These are phyloP conservation scores for Dendrocincla fuliginosa DNA, from an alignment of 2,797 vertebrate genomes.

Conservation along the genomic window DNA sequence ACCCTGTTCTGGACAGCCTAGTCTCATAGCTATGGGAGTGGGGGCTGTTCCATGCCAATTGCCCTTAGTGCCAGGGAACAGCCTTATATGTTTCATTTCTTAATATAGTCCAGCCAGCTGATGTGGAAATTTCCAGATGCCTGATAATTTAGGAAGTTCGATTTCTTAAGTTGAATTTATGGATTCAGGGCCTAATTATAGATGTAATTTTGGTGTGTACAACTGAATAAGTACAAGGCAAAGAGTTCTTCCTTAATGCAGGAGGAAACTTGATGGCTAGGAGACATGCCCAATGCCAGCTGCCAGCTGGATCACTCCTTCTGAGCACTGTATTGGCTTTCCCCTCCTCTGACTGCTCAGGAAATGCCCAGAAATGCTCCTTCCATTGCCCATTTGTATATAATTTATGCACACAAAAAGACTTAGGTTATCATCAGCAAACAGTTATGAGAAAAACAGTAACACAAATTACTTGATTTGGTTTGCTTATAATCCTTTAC, in stretches of 20 bases:
- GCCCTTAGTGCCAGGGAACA: background rate
- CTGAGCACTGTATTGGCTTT: background rate
- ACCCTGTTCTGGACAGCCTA: background rate
- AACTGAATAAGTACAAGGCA: background rate
- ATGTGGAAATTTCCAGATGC: conserved; percentile 19
- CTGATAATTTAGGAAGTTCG: background rate
- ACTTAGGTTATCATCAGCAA: background rate
- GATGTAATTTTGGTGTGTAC: background rate
- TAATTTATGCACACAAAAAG: background rate
- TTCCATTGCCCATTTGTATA: background rate
- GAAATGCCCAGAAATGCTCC: background rate
- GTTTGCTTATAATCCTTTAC: background rate
- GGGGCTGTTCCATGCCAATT: background rate
- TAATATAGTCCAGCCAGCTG: background rate
- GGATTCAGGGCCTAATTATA: conserved; percentile 21
- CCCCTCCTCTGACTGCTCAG: background rate
- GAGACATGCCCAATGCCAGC: background rate
- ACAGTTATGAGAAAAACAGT: background rate
- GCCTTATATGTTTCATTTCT: background rate
- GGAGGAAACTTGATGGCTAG: background rate
- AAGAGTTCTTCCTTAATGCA: background rate
- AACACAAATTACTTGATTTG: background rate
- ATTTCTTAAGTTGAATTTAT: conserved; percentile 1
- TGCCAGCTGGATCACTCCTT: background rate
- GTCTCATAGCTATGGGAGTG: background rate